Evolutionary conservation across 2,888 invertebrate genomes (phyloP), one percentile per base, ranked within the genome.

Genomic region (Volucella zonaria): DNA sequence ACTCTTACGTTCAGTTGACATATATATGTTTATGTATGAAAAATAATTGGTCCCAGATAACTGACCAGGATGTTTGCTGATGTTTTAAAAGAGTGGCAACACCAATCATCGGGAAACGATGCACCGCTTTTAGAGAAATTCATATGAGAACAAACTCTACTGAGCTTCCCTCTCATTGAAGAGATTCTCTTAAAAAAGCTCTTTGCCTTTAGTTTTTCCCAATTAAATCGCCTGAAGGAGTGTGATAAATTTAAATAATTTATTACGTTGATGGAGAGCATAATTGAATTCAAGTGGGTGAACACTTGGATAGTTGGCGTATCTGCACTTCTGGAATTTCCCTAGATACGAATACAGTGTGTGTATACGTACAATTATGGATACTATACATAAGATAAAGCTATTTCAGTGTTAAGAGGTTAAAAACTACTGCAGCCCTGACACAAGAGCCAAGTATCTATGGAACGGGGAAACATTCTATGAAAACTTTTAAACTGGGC

Each of bases 351-450:
- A 38, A 56, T 52, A 58, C 59, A 64, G 31, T 49, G 31, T n/a
- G 49, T 15, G n/a, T 52, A 66, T 59, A 6, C 4, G 2, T 59
- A 23, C 11, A 45, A 38, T 6, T 67, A 73, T 18, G 42, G 31
- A 18, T 45, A 14, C 56, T 59, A 54, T n/a, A n/a, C n/a, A 18
- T 18, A 23, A 79, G 79, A 66, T 83, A 83, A 80, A 83, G 75
- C 80, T 75, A 56, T 79, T 75, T 71, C 83, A 71, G 83, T 79
- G 83, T 83, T 80, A 83, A 79, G 80, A 76, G 79, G 70, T 64
- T 71, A 79, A 68, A 31, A 61, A 76, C 66, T 43, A 80, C 68
- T 47, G 64, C 52, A 70, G 52, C 74, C 73, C 78, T 82, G 74
- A 62, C 70, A 79, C 54, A 67, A 59, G 31, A 10, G 52, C 51